Conservation (phyloP, 2,797 vertebrate genomes). For the Hephaestus fuliginosus region DNA sequence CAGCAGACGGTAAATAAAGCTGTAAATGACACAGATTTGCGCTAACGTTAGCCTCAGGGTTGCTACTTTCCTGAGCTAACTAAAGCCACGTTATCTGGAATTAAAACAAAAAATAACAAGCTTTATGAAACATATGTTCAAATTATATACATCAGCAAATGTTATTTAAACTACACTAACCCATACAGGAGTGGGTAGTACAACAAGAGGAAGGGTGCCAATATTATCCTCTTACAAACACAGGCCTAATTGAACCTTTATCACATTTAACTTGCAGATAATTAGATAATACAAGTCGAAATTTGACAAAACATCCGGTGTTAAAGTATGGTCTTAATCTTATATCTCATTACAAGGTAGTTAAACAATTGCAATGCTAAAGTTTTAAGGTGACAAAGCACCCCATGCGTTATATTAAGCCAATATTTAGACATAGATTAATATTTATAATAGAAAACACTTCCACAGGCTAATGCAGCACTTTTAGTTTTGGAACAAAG, state of each 20-base stretch:
- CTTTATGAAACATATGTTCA: not conserved
- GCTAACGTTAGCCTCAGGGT: constrained; percentile 28
- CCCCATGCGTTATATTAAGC: not conserved
- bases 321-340: not conserved
- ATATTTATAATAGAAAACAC: not conserved
- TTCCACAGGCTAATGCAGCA: not conserved
- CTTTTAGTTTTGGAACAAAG: no score
- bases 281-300: not conserved
- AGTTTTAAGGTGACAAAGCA: not conserved
- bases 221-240: not conserved
- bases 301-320: not conserved
- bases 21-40: not conserved
- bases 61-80: not conserved
- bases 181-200: accelerated
- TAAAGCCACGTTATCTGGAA: constrained; percentile 5
- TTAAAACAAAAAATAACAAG: not conserved
- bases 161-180: not conserved
- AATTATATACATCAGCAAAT: no score
- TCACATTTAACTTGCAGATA: not conserved
- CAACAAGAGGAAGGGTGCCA: not conserved
- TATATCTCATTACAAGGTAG: not conserved
- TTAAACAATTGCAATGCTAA: not conserved
- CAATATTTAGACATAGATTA: not conserved
- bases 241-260: not conserved
- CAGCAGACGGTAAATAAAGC: accelerated